Conservation (phyloP, 2,888 invertebrate species). For the Eupithecia inturbata region DNA sequence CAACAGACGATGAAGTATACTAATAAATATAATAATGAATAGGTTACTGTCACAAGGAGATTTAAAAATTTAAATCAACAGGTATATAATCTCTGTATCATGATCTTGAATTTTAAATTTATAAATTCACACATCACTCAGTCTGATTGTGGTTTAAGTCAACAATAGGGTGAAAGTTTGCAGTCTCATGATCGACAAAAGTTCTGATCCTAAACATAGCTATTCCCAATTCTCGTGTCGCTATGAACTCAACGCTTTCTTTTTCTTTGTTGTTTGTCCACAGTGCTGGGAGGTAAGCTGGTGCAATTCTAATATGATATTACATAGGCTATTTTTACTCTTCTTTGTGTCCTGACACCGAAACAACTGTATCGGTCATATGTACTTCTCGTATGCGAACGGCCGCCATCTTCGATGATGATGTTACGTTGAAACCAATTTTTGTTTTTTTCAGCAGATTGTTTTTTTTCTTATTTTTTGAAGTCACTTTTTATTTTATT, state of each 20-base stretch:
- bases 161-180: slow-evolving; percentile 38
- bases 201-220: slow-evolving; percentile 51
- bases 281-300: slow-evolving; percentile 14
- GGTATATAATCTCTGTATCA: not conserved
- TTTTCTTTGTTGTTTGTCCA: slow-evolving; percentile 67
- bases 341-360: not conserved
- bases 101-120: not conserved
- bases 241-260: slow-evolving; percentile 75
- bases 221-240: slow-evolving; percentile 69
- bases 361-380: not conserved
- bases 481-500: too few relatives aligned
- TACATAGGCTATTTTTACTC: not conserved
- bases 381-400: too few relatives aligned
- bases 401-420: too few relatives aligned
- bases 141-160: slow-evolving; percentile 10
- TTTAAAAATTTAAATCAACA: not conserved
- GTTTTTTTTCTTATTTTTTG: too few relatives aligned
- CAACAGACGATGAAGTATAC: too few relatives aligned
- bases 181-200: slow-evolving; percentile 24
- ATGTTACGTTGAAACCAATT: too few relatives aligned
- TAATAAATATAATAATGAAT: too few relatives aligned
- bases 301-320: not conserved
- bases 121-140: slow-evolving; percentile 16
- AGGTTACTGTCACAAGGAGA: not conserved
- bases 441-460: too few relatives aligned